phyloP scores from a whole-genome alignment of 1,140 invertebrate genomes.

The Nomia melanderi region DNA sequence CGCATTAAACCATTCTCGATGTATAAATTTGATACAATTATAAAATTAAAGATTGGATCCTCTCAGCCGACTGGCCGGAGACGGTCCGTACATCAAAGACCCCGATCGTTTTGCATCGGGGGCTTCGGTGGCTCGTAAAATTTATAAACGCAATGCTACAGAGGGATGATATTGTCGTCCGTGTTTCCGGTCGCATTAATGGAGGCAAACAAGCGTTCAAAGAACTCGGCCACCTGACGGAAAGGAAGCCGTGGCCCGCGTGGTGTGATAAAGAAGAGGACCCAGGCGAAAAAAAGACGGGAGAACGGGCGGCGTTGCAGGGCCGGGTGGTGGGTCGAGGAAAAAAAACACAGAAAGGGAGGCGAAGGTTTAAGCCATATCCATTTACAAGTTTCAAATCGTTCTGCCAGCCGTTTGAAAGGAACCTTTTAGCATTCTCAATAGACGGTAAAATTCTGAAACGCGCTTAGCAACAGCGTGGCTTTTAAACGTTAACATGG shows the following conservation, averaged over 20 bases:
- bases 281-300: slow-evolving; percentile 6
- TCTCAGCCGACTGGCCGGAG: slow-evolving; percentile 7
- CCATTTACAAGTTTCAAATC: slow-evolving; percentile 75
- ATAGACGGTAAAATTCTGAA: slow-evolving; percentile 74
- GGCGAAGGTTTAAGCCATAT: slow-evolving; percentile 66
- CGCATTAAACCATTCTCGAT: not conserved
- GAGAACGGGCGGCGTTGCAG: slow-evolving; percentile 22
- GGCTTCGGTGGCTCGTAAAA: slow-evolving; percentile 1
- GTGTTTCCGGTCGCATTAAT: slow-evolving; percentile 8
- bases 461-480: slow-evolving; percentile 65
- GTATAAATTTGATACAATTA: slow-evolving; percentile 25
- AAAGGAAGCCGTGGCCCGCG: slow-evolving; percentile 3
- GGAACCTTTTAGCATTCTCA: slow-evolving; percentile 74
- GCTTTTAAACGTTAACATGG: slow-evolving; percentile 75
- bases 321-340: not conserved
- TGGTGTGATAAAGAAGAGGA: slow-evolving; percentile 15
- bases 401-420: slow-evolving; percentile 70
- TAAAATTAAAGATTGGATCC: not conserved
- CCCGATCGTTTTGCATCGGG: not conserved
- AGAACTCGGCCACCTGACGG: slow-evolving; percentile 42
- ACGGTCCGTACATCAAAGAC: slow-evolving; percentile 10
- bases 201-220: slow-evolving; percentile 49
- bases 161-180: not conserved
- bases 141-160: slow-evolving; percentile 17
- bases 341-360: slow-evolving; percentile 46